phyloP scores from a whole-genome alignment of 2,113 vertebrate genomes.

The Plestiodon gilberti region DNA sequence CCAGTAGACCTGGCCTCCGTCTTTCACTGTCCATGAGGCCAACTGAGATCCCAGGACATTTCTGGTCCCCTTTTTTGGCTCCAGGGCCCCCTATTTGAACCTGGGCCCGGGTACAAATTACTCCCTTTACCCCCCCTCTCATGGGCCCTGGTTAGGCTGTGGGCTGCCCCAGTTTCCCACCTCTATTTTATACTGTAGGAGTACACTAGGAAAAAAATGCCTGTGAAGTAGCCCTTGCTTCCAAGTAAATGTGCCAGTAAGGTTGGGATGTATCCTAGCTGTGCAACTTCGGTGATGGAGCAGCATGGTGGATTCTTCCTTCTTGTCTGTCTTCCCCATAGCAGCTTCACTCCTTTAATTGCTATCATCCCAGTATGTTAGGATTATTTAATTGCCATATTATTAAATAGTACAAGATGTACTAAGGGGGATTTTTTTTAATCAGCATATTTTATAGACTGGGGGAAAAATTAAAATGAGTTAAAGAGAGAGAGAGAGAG shows the following conservation, averaged over 20 bases:
- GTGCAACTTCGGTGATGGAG: not conserved
- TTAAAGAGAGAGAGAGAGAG: not conserved
- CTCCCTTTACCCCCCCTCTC: too few relatives aligned
- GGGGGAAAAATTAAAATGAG: slow-evolving; percentile 15
- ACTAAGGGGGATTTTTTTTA: slow-evolving; percentile 42
- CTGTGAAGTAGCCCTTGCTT: not conserved
- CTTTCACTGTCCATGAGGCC: too few relatives aligned
- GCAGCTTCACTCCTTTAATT: slow-evolving; percentile 46
- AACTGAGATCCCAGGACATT: too few relatives aligned
- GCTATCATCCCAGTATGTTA: slow-evolving; percentile 45
- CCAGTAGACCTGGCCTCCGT: too few relatives aligned
- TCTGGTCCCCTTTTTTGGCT: too few relatives aligned
- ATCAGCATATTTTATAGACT: slow-evolving; percentile 44
- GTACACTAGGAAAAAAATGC: not conserved
- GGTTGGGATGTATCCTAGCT: not conserved
- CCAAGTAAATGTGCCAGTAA: not conserved
- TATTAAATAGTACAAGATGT: slow-evolving; percentile 54
- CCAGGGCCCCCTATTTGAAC: too few relatives aligned
- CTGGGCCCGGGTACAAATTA: too few relatives aligned
- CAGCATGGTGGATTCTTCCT: not conserved
- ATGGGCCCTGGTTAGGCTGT: too few relatives aligned
- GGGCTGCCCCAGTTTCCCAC: not conserved
- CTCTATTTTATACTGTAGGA: too few relatives aligned
- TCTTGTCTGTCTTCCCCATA: not conserved
- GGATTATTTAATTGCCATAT: slow-evolving; percentile 52